Evolutionary conservation across 1,140 invertebrate species (phyloP), one percentile per base, ranked within the genome.

Genomic region (Amyelois transitella): DNA sequence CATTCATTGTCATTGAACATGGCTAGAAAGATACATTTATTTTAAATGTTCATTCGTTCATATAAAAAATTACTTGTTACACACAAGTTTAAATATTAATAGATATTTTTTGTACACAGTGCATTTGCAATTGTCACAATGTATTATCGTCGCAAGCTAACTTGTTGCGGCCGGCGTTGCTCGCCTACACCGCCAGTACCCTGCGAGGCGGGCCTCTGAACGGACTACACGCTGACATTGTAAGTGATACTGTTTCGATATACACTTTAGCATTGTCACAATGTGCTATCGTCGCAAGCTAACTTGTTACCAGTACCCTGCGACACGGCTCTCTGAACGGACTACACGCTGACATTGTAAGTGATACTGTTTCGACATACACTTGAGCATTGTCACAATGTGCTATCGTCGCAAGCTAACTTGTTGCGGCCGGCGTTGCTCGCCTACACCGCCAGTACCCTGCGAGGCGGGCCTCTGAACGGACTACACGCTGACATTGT

Each of bases 331-430:
- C 48, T 3, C 24, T 81, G 6, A 78, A 81, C 53, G 66, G 66
- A 5, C 53, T 78, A 6, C 77, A 81, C 43, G 20, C 77, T 1
- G 70, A 81, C 32, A 59, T 78, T 6, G 77, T 81, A 58, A 73
- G 75, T 70, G 48, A 22, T 12, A 3, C 12, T n/a, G n/a, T n/a
- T n/a, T n/a, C n/a, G n/a, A n/a, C n/a, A 18, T 25, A n/a, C 12
- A 22, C 2, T 4, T 38, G 14, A 4, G 2, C 2, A 78, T 48
- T 65, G 72, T 8, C 60, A 58, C 6, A 64, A 69, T 6, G 69
- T 71, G 6, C n/a, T 78, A 0, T 67, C 60, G 17, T n/a, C 53
- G 0, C 67, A 72, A 64, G 74, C 72, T 58, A 58, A 28, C 8
- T 43, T 14, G 0, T 43, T 81, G 6, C 53, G 52, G 32, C 63